Base-by-base conservation (phyloP, 2,888 invertebrate genomes). In the Drosophila helvetica region DNA sequence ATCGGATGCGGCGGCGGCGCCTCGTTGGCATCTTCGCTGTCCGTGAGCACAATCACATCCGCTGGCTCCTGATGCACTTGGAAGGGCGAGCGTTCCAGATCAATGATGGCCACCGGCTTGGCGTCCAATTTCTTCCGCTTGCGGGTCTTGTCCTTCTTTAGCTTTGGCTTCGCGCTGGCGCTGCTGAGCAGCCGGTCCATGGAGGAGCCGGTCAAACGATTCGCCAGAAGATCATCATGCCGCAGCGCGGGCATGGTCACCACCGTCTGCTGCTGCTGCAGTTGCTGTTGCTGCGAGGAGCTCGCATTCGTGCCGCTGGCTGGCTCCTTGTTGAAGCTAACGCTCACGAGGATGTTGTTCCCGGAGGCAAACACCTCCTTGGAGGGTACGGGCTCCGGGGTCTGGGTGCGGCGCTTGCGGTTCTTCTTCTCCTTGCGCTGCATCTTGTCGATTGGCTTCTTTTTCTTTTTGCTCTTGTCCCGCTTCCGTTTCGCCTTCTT, bases 341-440 rank as follows among this genome's bases (percentile, higher is more conserved):
- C 97, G 92, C 97, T 97, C 12, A 98, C 97, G 75, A 98, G 94
- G 86, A 98, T 98, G 91, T 97, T 98, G 92, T 98, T 97, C 3
- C 98, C 98, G 12, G 97, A 97, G 0, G 98, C 97, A 91, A 97
- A 98, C 3, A 98, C 97, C 92, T 97, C 97, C 91, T 98, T 98
- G 2, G 96, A 96, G 0, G 96, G 96, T 57, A 93, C 94, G 50
- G 92, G 87, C 72, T 87, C 90, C 91, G 94, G 90, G 60, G 90
- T 89, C 74, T 90, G 89, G 12, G 91, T 91, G 25, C 90, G 92
- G 8, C 91, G 84, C 30, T 80, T 90, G 2, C 91, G 91, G n/a
- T 38, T 38, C 54, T 90, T 90, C 65, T 91, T 92, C 42, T 91
- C 91, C 59, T 90, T 91, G 5, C 90, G 74, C 17, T 62, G 63